A percentile compares a stretch with the other conserved stretches of the same genome.
Evolutionary conservation across 2,797 vertebrate species (phyloP).

Genomic region (Xenops minutus): DNA sequence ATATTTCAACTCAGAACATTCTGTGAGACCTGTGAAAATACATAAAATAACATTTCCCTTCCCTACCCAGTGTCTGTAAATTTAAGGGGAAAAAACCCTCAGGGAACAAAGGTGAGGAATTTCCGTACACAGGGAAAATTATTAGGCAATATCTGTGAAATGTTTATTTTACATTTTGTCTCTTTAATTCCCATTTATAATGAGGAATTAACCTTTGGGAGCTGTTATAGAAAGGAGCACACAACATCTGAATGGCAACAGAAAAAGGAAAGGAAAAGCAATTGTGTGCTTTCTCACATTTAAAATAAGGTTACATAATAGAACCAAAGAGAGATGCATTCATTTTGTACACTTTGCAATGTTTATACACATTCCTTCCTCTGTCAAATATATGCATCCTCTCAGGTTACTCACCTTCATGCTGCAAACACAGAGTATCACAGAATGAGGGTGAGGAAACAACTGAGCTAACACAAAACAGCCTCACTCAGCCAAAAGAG

Average conservation of each 20-base stretch:
- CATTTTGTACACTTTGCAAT: not conserved
- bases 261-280: not conserved
- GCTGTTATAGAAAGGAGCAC: not conserved
- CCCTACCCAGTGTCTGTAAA: not conserved
- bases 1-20: not conserved
- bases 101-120: not conserved
- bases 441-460: accelerated
- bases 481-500: accelerated
- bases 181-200: not conserved
- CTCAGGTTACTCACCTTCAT: not conserved
- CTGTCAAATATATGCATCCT: not conserved
- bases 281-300: not conserved
- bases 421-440: not conserved
- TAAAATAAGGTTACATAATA: not conserved
- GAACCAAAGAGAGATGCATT: not conserved
- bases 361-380: not conserved
- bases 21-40: not conserved
- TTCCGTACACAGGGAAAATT: not conserved
- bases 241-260: not conserved
- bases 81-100: not conserved
- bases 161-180: not conserved
- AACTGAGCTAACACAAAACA: not conserved
- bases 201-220: not conserved
- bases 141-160: not conserved
- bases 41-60: not conserved